phyloP scores from a whole-genome alignment of 2,888 invertebrate genomes.

The Drosophila tanythrix region DNA sequence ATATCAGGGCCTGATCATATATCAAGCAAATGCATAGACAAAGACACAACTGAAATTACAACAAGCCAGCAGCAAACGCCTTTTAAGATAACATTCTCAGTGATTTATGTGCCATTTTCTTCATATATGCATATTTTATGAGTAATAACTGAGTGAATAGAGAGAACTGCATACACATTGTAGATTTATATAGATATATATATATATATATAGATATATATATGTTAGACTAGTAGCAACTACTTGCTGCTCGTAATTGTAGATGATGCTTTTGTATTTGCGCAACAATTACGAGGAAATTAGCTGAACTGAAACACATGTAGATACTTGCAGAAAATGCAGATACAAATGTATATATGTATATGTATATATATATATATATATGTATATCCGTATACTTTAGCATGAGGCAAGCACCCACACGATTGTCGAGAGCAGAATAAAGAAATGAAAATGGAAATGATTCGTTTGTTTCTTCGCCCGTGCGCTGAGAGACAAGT shows the following conservation, averaged over 20 bases:
- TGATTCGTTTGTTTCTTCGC: slow-evolving; percentile 23
- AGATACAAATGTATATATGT: slow-evolving; percentile 14
- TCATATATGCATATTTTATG: slow-evolving; percentile 57
- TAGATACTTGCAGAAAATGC: slow-evolving; percentile 25
- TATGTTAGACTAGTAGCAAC: slow-evolving; percentile 4
- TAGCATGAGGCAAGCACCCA: slow-evolving; percentile 36
- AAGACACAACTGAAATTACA: slow-evolving; percentile 31
- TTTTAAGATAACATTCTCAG: slow-evolving; percentile 16
- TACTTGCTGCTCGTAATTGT: slow-evolving; percentile 35
- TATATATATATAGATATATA: not conserved
- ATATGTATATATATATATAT: slow-evolving; percentile 15
- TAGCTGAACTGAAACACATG: slow-evolving; percentile 43
- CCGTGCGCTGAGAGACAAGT: slow-evolving; percentile 36
- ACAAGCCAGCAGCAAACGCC: slow-evolving; percentile 34
- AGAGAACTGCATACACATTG: not conserved
- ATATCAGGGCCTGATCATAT: slow-evolving; percentile 61
- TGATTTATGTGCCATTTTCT: slow-evolving; percentile 65
- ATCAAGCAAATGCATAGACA: slow-evolving; percentile 30
- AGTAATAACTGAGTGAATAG: slow-evolving; percentile 31
- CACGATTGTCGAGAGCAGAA: slow-evolving; percentile 20
- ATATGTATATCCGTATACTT: slow-evolving; percentile 13
- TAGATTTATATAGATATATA: not conserved
- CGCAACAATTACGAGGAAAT: slow-evolving; percentile 65
- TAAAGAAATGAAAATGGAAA: slow-evolving; percentile 40
- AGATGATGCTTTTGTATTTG: slow-evolving; percentile 45